Base-by-base conservation (phyloP, 1,140 invertebrate species). In the Acromyrmex heyeri region DNA sequence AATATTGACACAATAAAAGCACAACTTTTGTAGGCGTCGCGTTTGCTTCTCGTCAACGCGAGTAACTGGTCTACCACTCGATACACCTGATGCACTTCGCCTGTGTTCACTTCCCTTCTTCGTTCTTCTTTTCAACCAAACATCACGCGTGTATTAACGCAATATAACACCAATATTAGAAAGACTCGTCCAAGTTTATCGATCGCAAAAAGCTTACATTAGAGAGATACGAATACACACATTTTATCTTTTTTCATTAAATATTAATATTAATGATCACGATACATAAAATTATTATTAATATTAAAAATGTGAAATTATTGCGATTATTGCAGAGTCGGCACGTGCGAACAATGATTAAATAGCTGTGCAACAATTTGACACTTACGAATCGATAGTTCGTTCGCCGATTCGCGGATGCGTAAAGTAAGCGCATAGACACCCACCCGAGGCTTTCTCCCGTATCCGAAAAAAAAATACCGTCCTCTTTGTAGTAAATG, bases 41-140 rank as follows among this genome's bases (percentile, higher is more conserved):
- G 27, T 21, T 59, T 12, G 38, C 67, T 79, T 78, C 76, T 77
- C 75, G 57, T 62, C 75, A 27, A 8, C 44, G 72, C 21, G 3
- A 14, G 62, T 69, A 69, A 69, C 62, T 44, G 38, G 38, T 50
- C 48, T 83, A 34, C 79, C 55, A 61, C 44, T 61, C 79, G 67
- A 82, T 34, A 24, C 77, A 70, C 77, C 21, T 69, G 53, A 70
- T 73, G 77, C 48, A 81, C 77, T 69, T 69, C 12, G n/a, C 5
- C 14, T 30, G 2, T 57, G n/a, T 44, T 48, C 18, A 21, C 18
- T 73, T 48, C 53, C 55, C 55, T 72, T 48, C 21, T 72, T 30
- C 18, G 18, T 8, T 21, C 62, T 21, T 73, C 38, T 82, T 72
- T 27, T 14, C 53, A 61, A 30, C n/a, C 8, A 7, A 83, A 83